Evolutionary conservation across 1,140 invertebrate genomes (phyloP).

Genomic region (Pomphorhynchus laevis): DNA sequence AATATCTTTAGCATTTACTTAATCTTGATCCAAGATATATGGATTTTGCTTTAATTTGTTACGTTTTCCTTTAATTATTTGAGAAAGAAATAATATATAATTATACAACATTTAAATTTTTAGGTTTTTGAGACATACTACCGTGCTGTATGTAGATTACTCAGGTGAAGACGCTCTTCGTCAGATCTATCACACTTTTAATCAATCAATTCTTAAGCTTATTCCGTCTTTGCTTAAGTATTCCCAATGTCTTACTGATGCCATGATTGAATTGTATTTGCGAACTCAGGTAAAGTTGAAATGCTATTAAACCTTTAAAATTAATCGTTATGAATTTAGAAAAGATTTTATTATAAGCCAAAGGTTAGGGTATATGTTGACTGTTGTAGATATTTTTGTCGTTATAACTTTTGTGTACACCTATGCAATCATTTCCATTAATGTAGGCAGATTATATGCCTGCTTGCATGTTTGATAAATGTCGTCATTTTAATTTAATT

Average conservation of each 20-base stretch:
- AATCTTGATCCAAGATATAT: neutral
- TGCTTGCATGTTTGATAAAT: too few species aligned
- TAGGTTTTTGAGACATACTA: constrained; percentile 45
- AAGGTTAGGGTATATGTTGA: too few species aligned
- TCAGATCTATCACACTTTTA: constrained; percentile 88
- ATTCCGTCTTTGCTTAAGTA: constrained; percentile 53
- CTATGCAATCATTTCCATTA: neutral
- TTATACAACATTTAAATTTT: neutral
- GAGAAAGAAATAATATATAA: too few species aligned
- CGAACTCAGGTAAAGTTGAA: constrained; percentile 42
- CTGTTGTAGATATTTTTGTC: neutral
- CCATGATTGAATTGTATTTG: constrained; percentile 94
- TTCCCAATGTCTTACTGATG: constrained; percentile 72
- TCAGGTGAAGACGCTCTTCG: constrained; percentile 64
- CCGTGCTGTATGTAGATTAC: constrained; percentile 96
- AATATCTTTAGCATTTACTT: neutral
- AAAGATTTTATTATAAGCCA: too few species aligned
- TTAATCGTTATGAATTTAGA: too few species aligned
- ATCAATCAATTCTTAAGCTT: constrained; percentile 65
- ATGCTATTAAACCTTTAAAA: neutral
- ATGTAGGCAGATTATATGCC: too few species aligned
- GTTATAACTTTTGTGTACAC: too few species aligned
- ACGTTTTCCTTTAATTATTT: too few species aligned
- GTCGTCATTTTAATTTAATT: too few species aligned
- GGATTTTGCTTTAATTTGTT: too few species aligned